Evolutionary conservation across 1,140 invertebrate genomes (phyloP), one percentile per base, ranked within the genome.

Genomic region (Hestina assimilis): DNA sequence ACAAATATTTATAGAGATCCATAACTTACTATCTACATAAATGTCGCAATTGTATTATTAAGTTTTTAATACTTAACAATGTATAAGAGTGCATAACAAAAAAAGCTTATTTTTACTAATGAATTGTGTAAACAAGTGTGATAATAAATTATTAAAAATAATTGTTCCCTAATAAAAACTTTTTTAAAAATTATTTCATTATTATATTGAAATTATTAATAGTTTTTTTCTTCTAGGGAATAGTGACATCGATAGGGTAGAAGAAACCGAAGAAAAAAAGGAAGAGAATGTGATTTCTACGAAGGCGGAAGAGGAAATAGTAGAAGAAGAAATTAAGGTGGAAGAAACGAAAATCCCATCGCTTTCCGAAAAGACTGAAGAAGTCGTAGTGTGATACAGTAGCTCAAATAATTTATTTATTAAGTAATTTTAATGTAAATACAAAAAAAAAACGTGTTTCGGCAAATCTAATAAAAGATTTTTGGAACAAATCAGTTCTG

Each of bases 241-340:
- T 83, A 73, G 64, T 85, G 66, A 59, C 74, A 59, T 51, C 63
- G 38, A 41, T 70, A 41, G 77, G 79, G 15, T 80, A 73, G 56
- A 57, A n/a, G 46, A 72, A 48, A 21, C 46, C 3, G 31, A 58
- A 54, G 42, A 63, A 42, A 45, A 56, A 42, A 55, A 60, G 54
- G 23, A 35, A 21, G 50, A 41, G 40, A n/a, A 12, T 11, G 8
- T 17, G 1, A 31, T 51, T 48, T 47, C 45, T 33, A 40, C 55
- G 28, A 59, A 55, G 1, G 48, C 21, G 3, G 40, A 42, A n/a
- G 51, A 62, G 26, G 53, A 60, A 45, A 38, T 42, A 12, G 42
- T 53, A 31, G 66, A 67, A 35, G 54, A 9, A 7, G 51, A 47
- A 33, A 48, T 48, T 3, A 48, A 57, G 26, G 28, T 29, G 23